Conservation (phyloP, 2,113 vertebrate genomes). For the Prolemur simus region DNA sequence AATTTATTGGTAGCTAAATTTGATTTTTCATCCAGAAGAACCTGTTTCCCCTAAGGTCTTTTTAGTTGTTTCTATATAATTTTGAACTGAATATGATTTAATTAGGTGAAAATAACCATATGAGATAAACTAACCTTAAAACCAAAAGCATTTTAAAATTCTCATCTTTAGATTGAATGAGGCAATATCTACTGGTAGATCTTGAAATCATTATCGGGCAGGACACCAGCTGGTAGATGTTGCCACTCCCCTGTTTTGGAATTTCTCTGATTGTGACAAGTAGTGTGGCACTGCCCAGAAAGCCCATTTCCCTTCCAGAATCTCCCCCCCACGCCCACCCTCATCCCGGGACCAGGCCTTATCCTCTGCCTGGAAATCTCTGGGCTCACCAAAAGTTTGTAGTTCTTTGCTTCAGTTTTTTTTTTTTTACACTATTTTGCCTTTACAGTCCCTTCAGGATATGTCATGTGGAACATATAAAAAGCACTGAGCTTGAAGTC, state of each 20-base stretch:
- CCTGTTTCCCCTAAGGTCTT: slow-evolving; percentile 58
- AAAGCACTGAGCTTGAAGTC: not conserved
- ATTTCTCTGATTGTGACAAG: not conserved
- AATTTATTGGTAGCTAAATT: slow-evolving; percentile 66
- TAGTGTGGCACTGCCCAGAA: not conserved
- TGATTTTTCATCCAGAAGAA: slow-evolving; percentile 70
- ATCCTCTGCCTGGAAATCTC: not conserved
- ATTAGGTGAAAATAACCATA: slow-evolving; percentile 62
- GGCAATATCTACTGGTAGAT: not conserved
- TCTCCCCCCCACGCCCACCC: rapidly evolving
- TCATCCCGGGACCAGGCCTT: not conserved
- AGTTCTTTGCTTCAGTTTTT: not conserved
- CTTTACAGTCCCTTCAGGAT: not conserved
- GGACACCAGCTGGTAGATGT: not conserved
- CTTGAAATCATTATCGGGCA: not conserved
- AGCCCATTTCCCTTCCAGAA: not conserved
- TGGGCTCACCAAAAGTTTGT: not conserved
- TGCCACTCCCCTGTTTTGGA: not conserved
- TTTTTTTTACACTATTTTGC: not conserved
- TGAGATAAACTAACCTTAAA: slow-evolving; percentile 39
- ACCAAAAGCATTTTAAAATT: slow-evolving; percentile 58
- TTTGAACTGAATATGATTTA: slow-evolving; percentile 62
- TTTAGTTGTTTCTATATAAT: slow-evolving; percentile 49
- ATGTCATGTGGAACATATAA: not conserved
- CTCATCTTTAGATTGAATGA: not conserved